Evolutionary conservation across 2,888 invertebrate genomes (phyloP), one percentile per base, ranked within the genome.

Genomic region (Limnephilus auricula): DNA sequence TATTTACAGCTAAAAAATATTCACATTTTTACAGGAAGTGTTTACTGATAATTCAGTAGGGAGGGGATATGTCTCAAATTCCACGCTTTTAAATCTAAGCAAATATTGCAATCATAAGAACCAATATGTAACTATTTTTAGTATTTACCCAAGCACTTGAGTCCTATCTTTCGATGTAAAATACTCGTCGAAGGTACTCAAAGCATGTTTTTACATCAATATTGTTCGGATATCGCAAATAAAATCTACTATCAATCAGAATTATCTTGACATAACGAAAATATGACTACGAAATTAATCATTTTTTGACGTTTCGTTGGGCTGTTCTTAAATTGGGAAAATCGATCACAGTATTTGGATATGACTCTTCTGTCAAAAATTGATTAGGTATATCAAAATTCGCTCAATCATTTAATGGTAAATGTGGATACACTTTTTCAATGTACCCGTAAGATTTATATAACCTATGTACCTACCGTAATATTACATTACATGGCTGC

Each of bases 211-310:
- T 65, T 65, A 65, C 50, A 65, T 65, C 50, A 65, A 65, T 65
- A 65, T 65, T 65, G 50, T 65, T 65, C 50, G 5, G 50, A 15
- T 65, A 65, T 65, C 50, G 50, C 84, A n/a, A n/a, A 30, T 40
- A 89, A 34, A 84, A 85, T 90, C 86, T 50, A 30, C 89, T 37
- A 91, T 91, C 91, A 83, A 91, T 91, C 91, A 50, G 79, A 37
- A 65, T 91, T 91, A 91, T 89, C 84, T 91, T 89, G 91, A 89
- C 91, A 89, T 18, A 45, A 89, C 45, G 79, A 50, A 89, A 91
- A 91, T 89, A 91, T 91, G 79, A 88, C 88, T 88, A 78, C 84
- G 10, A 45, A 91, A 90, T 90, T 78, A 90, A 90, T 90, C 90
- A 90, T 79, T 65, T 82, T 30, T 90, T 90, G 82, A 85, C 82